A percentile compares a stretch with the other conserved stretches of the same genome.
Conservation (phyloP, 1,140 invertebrate species). For the Lasaia peninsularis region DNA sequence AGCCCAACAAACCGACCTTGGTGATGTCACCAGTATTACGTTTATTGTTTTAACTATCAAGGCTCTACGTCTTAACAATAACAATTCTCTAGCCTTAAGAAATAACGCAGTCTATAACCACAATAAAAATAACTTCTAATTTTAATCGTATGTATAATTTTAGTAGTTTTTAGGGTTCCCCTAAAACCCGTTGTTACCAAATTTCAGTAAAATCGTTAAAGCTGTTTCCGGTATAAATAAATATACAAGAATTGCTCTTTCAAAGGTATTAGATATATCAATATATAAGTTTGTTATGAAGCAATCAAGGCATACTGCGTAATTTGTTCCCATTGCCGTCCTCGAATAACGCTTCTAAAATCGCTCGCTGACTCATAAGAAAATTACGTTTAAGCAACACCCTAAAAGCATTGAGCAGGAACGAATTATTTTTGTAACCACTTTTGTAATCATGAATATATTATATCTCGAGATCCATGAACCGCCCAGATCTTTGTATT, state of each 20-base stretch:
- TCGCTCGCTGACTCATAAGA: neutral
- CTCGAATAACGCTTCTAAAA: neutral
- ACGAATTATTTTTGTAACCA: conserved; percentile 6
- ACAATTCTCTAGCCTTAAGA: neutral
- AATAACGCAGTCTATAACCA: too few species aligned
- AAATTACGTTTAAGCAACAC: conserved; percentile 3
- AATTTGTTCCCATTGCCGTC: conserved; percentile 2
- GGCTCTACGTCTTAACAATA: neutral
- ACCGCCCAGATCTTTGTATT: too few species aligned
- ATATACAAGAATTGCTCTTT: too few species aligned
- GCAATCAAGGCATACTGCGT: neutral
- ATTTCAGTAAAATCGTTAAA: too few species aligned
- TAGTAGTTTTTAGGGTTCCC: too few species aligned
- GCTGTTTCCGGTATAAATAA: too few species aligned
- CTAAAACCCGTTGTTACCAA: too few species aligned
- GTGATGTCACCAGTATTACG: conserved; percentile 54
- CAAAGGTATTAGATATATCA: too few species aligned
- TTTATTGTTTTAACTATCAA: conserved; percentile 35
- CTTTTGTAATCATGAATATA: neutral
- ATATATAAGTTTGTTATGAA: neutral
- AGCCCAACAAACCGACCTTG: conserved; percentile 53
- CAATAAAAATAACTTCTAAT: too few species aligned
- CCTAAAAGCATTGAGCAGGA: conserved; percentile 3
- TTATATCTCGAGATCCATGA: neutral
- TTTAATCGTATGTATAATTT: too few species aligned